Conservation (phyloP, 2,113 vertebrate genomes). For the Thryonomys swinderianus region DNA sequence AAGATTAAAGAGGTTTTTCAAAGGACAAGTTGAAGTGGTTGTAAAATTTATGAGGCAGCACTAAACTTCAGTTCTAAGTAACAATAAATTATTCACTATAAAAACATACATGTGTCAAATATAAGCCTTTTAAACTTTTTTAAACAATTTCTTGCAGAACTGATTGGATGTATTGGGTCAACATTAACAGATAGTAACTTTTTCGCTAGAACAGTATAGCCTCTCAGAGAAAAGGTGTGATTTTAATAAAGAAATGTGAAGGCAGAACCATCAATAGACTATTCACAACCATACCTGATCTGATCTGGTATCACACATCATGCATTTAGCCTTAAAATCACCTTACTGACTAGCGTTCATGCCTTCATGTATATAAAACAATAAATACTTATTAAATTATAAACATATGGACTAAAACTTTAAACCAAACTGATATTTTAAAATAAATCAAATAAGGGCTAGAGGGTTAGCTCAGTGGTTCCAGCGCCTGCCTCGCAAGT, state of each 20-base stretch:
- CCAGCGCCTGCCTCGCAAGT: no score
- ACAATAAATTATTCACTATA: slow-evolving; percentile 86
- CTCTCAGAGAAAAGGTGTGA: neutral
- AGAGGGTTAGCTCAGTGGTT: no score
- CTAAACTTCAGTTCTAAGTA: slow-evolving; percentile 84
- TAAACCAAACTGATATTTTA: neutral
- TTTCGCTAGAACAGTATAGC: slow-evolving; percentile 38
- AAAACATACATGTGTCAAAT: slow-evolving; percentile 84
- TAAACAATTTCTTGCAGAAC: slow-evolving; percentile 75
- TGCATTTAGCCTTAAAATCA: neutral
- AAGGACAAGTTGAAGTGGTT: slow-evolving; percentile 84
- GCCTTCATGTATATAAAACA: neutral
- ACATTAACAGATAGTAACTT: slow-evolving; percentile 53
- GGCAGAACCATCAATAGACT: neutral
- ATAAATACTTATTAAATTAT: neutral
- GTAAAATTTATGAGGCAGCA: slow-evolving; percentile 84
- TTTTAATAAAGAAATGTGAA: neutral
- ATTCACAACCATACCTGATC: neutral
- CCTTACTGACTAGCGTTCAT: neutral
- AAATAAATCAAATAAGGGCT: slow-evolving; percentile 8
- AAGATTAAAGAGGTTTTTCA: slow-evolving; percentile 85
- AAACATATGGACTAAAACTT: neutral
- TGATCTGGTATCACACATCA: neutral
- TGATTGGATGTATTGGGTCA: slow-evolving; percentile 64
- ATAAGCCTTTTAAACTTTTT: slow-evolving; percentile 80